These are phyloP conservation scores for Suncus etruscus DNA, from an alignment of 2,113 vertebrate species.

Conservation along the genomic window DNA sequence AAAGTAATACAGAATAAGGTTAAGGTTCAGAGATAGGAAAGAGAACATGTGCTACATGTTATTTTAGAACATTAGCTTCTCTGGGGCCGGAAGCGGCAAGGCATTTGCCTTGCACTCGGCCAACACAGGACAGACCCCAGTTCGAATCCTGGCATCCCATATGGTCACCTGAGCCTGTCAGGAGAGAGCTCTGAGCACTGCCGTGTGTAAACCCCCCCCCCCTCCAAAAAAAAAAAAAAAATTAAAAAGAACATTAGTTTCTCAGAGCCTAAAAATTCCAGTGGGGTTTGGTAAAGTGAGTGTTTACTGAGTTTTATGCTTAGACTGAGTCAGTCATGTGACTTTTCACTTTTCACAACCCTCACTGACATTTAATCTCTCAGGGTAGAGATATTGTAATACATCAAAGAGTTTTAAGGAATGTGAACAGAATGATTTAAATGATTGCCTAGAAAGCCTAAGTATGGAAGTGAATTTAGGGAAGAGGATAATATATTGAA, in stretches of 20 bases:
- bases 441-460: not conserved
- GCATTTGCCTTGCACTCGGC: too few species aligned
- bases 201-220: too few species aligned
- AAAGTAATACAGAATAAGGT: not conserved
- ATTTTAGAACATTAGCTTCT: not conserved
- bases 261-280: not conserved
- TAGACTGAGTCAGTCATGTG: not conserved
- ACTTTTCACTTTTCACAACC: not conserved
- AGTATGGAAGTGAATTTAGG: not conserved
- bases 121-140: too few species aligned
- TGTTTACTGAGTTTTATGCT: not conserved
- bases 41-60: too few species aligned
- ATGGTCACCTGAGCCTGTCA: too few species aligned
- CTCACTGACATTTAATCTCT: not conserved
- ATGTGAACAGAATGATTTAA: not conserved
- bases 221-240: too few species aligned
- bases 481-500: not conserved
- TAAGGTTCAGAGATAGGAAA: not conserved
- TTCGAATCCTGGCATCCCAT: too few species aligned
- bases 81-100: not conserved
- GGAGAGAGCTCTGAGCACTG: too few species aligned
- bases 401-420: not conserved
- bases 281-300: not conserved
- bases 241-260: not conserved
- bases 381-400: not conserved